Base-by-base conservation (phyloP, 2,888 invertebrate species). In the Azorinus chamasolen region DNA sequence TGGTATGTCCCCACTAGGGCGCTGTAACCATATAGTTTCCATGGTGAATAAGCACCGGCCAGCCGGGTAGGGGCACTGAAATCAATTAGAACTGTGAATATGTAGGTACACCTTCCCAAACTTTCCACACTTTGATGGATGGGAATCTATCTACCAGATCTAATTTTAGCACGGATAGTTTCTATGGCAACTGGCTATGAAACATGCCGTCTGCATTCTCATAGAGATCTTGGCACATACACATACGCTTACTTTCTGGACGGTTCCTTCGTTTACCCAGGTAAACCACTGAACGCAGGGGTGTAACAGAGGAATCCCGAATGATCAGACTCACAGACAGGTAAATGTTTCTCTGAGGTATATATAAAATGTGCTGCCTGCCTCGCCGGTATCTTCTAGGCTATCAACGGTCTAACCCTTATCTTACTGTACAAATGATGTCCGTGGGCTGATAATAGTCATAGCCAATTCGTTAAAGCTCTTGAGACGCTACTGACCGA, bases 1-100 rank as follows among this genome's bases (percentile, higher is more conserved):
- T 39, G 92, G 92, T 59, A 91, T 84, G 51, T 90, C 89, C 59
- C 78, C 72, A 62, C 83, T 84, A 24, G 91, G 87, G 54, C 92
- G 75, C 81, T 91, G 91, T 62, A 92, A 83, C 91, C 91, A 92
- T 48, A 92, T 88, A 24, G 91, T 92, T 85, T 92, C 91, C 90
- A 90, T 90, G 58, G 43, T 58, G 10, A 32, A 32, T 32, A 32
- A 32, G 10, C 32, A 32, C 32, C 32, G 32, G 32, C 32, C 32
- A 32, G 32, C 32, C 32, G 32, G 32, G 32, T 32, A 32, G 32
- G 32, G 32, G 10, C 32, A 32, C 46, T 45, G 20, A 24, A 54
- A 59, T n/a, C 25, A 46, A 45, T 46, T 46, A 16, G 59, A 22
- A 50, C 32, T 32, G n/a, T n/a, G 32, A 32, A 32, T 32, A 58